Evolutionary conservation across 2,888 invertebrate genomes (phyloP).

Genomic region (Leucophenga maculata): DNA sequence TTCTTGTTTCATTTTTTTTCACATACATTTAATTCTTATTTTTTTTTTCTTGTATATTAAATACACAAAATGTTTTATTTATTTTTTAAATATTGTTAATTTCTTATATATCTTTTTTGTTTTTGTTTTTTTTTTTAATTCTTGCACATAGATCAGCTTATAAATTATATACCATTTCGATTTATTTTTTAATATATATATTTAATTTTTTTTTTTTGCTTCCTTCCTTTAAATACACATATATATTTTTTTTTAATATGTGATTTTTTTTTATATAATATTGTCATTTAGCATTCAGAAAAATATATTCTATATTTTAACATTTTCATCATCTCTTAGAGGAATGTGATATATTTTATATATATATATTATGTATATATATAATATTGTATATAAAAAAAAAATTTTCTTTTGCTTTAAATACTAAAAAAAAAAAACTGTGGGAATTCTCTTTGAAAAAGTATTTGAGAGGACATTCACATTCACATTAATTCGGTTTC

Average conservation of each 20-base stretch:
- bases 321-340: constrained; percentile 23
- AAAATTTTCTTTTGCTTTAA: constrained; percentile 4
- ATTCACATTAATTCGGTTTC: neutral
- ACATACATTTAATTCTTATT: constrained; percentile 2
- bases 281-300: constrained; percentile 66
- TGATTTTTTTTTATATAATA: constrained; percentile 52
- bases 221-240: constrained; percentile 26
- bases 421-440: constrained; percentile 3
- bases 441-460: constrained; percentile 1
- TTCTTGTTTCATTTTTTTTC: neutral
- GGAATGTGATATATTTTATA: neutral
- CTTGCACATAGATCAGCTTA: constrained; percentile 36
- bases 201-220: constrained; percentile 21
- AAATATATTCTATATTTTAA: constrained; percentile 55
- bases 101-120: constrained; percentile 4
- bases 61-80: constrained; percentile 9
- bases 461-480: neutral
- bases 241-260: constrained; percentile 27
- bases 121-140: too few species aligned
- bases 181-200: constrained; percentile 39
- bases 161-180: constrained; percentile 37
- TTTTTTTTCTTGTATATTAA: constrained; percentile 19
- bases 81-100: constrained; percentile 33
- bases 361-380: neutral
- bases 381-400: neutral